Evolutionary conservation across 2,113 vertebrate species (phyloP), one percentile per base, ranked within the genome.

Genomic region (Mastomys coucha): DNA sequence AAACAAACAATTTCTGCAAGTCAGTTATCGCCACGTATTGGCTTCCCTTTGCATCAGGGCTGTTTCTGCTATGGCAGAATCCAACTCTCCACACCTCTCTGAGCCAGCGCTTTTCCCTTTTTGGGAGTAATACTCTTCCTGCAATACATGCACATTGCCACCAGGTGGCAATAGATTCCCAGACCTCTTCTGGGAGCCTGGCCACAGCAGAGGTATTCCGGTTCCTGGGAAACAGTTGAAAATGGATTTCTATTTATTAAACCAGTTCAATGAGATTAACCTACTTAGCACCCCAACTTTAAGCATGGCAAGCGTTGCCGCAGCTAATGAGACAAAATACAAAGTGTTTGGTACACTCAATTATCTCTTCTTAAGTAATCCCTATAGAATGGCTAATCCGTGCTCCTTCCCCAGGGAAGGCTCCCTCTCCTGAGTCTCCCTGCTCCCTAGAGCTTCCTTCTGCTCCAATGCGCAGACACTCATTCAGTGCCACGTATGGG

Each of bases 291-390:
- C 63, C 72, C 36, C 69, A 95, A 56, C 63, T 93, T 82, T 69
- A 95, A 97, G 95, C 86, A 76, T 20, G 42, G 87, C 77, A 76
- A 95, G 80, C 56, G 20, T 90, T 94, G 78, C 95, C 77, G 92
- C 92, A 56, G 82, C 96, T 97, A 98, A 95, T 96, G 96, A 97
- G 95, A 91, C 93, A 96, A 96, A 97, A 96, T 93, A 89, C 82
- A 91, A 97, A 97, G 91, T 91, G 77, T 91, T 97, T 95, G 86
- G 97, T 91, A 56, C 77, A 84, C 82, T 95, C 96, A 96, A 95
- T 95, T 87, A 93, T 97, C 89, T 96, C 94, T 95, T 95, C 86
- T 89, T 84, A 91, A 96, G 85, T 96, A 96, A 95, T 96, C 95
- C 92, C 95, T 92, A 56, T 89, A 92, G 96, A 96, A 88, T 0